These are phyloP conservation scores for Cottoperca gobio DNA, from an alignment of 2,797 vertebrate genomes.

Conservation along the genomic window DNA sequence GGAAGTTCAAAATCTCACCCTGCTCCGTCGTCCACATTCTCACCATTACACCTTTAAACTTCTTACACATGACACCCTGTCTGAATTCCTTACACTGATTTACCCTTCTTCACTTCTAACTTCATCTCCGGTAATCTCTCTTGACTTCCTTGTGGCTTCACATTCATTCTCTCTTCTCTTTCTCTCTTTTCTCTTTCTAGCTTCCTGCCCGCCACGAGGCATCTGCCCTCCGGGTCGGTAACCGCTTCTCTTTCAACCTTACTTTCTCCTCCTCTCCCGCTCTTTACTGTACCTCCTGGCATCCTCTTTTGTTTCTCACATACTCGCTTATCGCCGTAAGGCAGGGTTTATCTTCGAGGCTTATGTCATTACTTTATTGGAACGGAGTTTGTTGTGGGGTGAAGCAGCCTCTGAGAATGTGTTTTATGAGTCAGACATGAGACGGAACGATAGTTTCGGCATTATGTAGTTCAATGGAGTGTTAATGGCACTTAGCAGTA, in stretches of 20 bases:
- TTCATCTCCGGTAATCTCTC: slow-evolving; percentile 35
- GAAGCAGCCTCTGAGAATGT: neutral
- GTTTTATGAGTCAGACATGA: slow-evolving; percentile 1
- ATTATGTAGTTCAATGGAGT: neutral
- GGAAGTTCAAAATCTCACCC: slow-evolving; percentile 10
- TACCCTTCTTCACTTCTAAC: slow-evolving; percentile 5
- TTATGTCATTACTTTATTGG: neutral
- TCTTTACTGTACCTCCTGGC: slow-evolving; percentile 40
- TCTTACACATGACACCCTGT: slow-evolving; percentile 19
- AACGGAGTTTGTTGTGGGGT: neutral
- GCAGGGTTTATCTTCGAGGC: slow-evolving; percentile 16
- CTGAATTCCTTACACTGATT: slow-evolving; percentile 21
- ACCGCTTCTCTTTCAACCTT: slow-evolving; percentile 29
- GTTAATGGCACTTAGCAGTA: neutral
- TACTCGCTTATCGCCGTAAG: slow-evolving; percentile 27
- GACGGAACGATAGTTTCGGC: neutral
- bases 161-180: slow-evolving; percentile 27
- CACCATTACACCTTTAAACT: slow-evolving; percentile 41
- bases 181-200: slow-evolving; percentile 24
- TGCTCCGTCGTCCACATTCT: neutral
- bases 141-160: slow-evolving; percentile 42
- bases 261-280: neutral
- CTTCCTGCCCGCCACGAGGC: slow-evolving; percentile 14
- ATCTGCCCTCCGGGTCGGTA: slow-evolving; percentile 18
- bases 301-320: slow-evolving; percentile 22